phyloP scores from a whole-genome alignment of 2,797 vertebrate genomes.

The Botia kubotai region DNA sequence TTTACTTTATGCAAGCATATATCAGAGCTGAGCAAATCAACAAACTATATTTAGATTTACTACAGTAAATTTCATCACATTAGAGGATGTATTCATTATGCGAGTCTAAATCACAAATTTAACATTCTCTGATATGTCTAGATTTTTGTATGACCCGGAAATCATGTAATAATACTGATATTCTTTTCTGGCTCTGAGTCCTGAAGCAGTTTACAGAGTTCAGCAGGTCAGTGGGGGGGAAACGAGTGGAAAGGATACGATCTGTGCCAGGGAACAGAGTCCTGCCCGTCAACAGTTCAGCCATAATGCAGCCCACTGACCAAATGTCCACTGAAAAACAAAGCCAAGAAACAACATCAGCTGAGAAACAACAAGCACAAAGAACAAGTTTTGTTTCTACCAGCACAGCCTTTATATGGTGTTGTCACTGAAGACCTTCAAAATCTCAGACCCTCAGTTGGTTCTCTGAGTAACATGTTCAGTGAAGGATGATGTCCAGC shows the following conservation, averaged over 20 bases:
- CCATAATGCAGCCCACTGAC: slow-evolving; percentile 99
- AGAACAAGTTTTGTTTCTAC: not conserved
- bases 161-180: not conserved
- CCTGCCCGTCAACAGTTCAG: slow-evolving; percentile 95
- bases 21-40: not conserved
- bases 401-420: not conserved
- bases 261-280: slow-evolving; percentile 97
- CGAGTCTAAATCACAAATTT: not conserved
- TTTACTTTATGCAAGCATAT: not conserved
- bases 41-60: not conserved
- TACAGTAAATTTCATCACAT: not conserved
- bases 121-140: not conserved
- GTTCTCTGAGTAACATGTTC: too few relatives aligned
- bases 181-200: not conserved
- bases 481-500: too few relatives aligned
- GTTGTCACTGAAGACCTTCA: too few relatives aligned
- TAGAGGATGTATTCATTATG: not conserved
- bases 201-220: not conserved
- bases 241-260: slow-evolving; percentile 90
- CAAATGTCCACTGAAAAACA: slow-evolving; percentile 93
- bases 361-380: not conserved
- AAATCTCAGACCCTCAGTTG: too few relatives aligned
- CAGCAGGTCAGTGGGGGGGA: not conserved
- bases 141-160: not conserved
- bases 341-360: slow-evolving; percentile 41